Evolutionary conservation across 2,888 invertebrate genomes (phyloP), one percentile per base, ranked within the genome.

Genomic region (Lithophane leautieri): DNA sequence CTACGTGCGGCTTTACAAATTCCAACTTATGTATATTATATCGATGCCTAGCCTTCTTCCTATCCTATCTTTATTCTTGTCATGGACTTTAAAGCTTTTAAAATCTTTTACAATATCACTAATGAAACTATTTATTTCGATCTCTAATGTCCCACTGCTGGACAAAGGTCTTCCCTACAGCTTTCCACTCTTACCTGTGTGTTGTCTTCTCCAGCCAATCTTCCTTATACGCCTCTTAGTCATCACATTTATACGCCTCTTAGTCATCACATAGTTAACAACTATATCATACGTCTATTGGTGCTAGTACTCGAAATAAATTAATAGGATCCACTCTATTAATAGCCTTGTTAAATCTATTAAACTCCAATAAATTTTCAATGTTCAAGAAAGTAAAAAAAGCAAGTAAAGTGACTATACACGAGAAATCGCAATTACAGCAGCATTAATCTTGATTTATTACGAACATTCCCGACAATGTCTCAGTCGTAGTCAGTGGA

Each of bases 381-480:
- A 52, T 79, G 70, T 73, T 47, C 58, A 68, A 79, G 68, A 69
- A 44, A 56, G 22, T 60, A 54, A 52, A 78, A 67, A 67, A 72
- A 65, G 28, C 68, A 69, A 72, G 28, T 47, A 60, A 74, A 69
- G 65, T 76, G 69, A 70, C 67, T 81, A 72, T 76, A 75, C 73
- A 68, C 73, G 54, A 84, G 79, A 74, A 84, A 84, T 84, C 84
- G 78, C 84, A 84, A 84, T 84, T 84, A 84, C 76, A 61, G 7
- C 42, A 47, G 50, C 79, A 84, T 84, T 84, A 82, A 84, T 84
- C 84, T 82, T 62, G 79, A 84, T 84, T 84, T 84, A 84, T 82
- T 65, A 42, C 66, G 66, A 62, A 78, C 84, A 82, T 77, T 77
- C 79, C 44, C 71, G 70, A 60, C 76, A 70, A 56, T 65, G 74